These are phyloP conservation scores for Augiades crinisus DNA, from an alignment of 2,888 invertebrate genomes.

Conservation along the genomic window DNA sequence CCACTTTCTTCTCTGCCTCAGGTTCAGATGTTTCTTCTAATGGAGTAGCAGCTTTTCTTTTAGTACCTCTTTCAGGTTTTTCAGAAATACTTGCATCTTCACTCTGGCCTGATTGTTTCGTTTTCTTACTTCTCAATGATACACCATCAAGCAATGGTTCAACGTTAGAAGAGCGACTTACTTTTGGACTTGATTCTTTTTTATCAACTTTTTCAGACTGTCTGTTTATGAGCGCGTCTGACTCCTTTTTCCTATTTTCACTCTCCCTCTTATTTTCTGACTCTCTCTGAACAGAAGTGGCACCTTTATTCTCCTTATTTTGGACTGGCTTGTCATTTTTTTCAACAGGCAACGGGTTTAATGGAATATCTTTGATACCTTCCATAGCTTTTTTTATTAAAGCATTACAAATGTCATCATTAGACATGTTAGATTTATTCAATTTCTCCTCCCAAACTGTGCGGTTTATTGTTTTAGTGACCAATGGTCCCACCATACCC, in stretches of 20 bases:
- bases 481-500: constrained; percentile 48
- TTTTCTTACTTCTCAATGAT: constrained; percentile 14
- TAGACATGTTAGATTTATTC: constrained; percentile 65
- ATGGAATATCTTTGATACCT: constrained; percentile 56
- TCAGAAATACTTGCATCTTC: constrained; percentile 22
- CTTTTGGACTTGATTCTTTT: constrained; percentile 29
- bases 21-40: background rate
- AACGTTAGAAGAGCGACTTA: constrained; percentile 27
- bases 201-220: constrained; percentile 38
- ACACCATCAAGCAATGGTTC: constrained; percentile 28
- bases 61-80: constrained; percentile 28
- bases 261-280: constrained; percentile 7
- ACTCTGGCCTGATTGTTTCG: constrained; percentile 23
- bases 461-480: constrained; percentile 54
- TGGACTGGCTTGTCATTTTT: constrained; percentile 33
- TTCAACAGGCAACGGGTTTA: constrained; percentile 36
- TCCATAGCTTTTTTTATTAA: constrained; percentile 73
- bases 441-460: constrained; percentile 67
- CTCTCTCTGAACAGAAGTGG: background rate
- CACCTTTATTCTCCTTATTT: background rate
- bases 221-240: constrained; percentile 34
- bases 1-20: constrained; percentile 5
- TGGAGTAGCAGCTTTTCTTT: constrained; percentile 30
- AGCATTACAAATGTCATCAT: constrained; percentile 74
- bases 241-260: constrained; percentile 10